Conservation (phyloP, 2,113 vertebrate species). For the Zeus faber region DNA sequence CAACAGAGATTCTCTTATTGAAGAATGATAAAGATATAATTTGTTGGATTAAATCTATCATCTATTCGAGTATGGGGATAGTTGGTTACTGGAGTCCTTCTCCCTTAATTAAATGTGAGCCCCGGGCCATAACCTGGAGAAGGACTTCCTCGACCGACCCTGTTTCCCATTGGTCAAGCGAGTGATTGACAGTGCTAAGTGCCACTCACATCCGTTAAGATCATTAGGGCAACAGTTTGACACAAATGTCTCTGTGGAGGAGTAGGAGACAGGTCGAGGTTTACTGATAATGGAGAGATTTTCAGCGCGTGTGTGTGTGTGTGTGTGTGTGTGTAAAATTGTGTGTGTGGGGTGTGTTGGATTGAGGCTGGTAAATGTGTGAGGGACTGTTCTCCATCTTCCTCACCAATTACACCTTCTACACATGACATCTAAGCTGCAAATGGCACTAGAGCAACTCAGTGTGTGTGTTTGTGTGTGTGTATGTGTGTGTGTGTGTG, state of each 20-base stretch:
- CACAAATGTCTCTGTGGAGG: neutral
- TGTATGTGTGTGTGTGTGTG: conserved; percentile 8
- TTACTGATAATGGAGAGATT: no score
- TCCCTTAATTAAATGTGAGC: neutral
- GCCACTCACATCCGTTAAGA: neutral
- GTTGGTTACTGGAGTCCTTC: neutral
- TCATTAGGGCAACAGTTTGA: neutral
- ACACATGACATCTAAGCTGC: conserved; percentile 33
- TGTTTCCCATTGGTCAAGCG: neutral
- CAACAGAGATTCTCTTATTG: no score
- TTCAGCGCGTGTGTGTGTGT: neutral
- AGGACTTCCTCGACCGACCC: conserved; percentile 11
- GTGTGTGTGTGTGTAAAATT: conserved; percentile 1
- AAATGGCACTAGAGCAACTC: conserved; percentile 31
- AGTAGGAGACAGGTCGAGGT: no score
- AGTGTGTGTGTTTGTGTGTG: conserved; percentile 8
- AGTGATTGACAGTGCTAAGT: conserved; percentile 9
- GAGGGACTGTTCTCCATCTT: conserved; percentile 37
- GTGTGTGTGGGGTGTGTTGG: neutral
- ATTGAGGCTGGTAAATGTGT: conserved; percentile 16
- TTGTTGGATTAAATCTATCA: neutral
- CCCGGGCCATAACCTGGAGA: neutral
- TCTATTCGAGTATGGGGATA: no score
- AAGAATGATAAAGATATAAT: neutral
- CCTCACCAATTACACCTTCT: conserved; percentile 17